phyloP scores from a whole-genome alignment of 2,797 vertebrate genomes.

The Hybognathus amarus region DNA sequence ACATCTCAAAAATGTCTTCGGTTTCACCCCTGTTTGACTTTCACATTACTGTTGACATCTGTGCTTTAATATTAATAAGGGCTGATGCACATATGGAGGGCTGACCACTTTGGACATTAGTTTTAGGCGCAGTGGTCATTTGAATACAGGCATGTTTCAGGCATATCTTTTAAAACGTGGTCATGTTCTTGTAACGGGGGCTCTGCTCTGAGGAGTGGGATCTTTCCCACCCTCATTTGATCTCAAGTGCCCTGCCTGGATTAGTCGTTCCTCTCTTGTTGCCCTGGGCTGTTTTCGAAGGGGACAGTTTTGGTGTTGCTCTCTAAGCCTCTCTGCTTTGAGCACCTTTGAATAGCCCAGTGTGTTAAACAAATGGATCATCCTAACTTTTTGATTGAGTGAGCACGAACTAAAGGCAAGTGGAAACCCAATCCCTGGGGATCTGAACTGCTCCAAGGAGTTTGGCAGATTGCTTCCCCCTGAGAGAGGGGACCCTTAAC shows the following conservation, averaged over 20 bases:
- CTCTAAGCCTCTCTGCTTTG: slow-evolving; percentile 75
- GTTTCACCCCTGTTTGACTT: slow-evolving; percentile 15
- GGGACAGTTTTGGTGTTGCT: slow-evolving; percentile 64
- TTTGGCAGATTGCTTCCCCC: slow-evolving; percentile 77
- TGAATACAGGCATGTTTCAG: slow-evolving; percentile 21
- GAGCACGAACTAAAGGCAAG: slow-evolving; percentile 83
- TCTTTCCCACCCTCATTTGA: slow-evolving; percentile 54
- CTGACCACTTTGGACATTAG: background rate
- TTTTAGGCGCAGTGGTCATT: slow-evolving; percentile 10
- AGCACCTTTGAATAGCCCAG: slow-evolving; percentile 80
- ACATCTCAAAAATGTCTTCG: slow-evolving; percentile 24
- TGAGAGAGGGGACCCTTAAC: slow-evolving; percentile 71
- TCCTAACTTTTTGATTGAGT: slow-evolving; percentile 86
- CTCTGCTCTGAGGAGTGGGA: slow-evolving; percentile 55
- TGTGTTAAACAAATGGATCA: slow-evolving; percentile 86
- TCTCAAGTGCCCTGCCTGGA: slow-evolving; percentile 58
- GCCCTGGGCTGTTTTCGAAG: slow-evolving; percentile 68
- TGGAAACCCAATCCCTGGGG: slow-evolving; percentile 81
- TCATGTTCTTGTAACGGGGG: slow-evolving; percentile 47
- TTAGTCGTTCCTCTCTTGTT: slow-evolving; percentile 62
- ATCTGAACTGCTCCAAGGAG: slow-evolving; percentile 77
- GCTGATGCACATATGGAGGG: slow-evolving; percentile 7
- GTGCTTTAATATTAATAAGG: slow-evolving; percentile 35
- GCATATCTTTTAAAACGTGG: slow-evolving; percentile 51
- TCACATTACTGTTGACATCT: slow-evolving; percentile 17